Conservation (phyloP, 2,113 vertebrate species). For the Myrmecobius fasciatus region DNA sequence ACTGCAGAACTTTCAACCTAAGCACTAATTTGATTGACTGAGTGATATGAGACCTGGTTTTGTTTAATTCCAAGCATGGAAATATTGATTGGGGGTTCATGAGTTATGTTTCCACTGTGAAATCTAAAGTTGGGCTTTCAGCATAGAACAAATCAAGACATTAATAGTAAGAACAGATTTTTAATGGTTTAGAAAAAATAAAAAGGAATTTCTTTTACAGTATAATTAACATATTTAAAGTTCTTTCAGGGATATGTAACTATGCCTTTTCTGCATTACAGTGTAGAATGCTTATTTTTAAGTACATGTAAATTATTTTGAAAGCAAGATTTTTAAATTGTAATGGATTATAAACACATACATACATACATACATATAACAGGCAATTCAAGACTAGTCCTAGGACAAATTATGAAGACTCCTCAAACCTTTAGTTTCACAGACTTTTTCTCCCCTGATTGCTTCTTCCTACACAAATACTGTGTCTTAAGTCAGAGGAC, state of each 20-base stretch:
- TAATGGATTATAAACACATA: conserved; percentile 14
- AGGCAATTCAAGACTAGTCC: background rate
- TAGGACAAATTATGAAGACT: background rate
- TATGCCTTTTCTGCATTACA: background rate
- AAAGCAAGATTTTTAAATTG: background rate
- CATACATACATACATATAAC: background rate
- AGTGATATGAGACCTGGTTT: conserved; percentile 68
- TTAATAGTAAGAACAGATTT: conserved; percentile 54
- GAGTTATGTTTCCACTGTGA: conserved; percentile 69
- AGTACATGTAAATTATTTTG: background rate
- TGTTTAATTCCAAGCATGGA: conserved; percentile 53
- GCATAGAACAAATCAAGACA: conserved; percentile 78
- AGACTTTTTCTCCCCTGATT: background rate
- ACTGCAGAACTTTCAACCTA: conserved; percentile 62
- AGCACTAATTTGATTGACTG: conserved; percentile 67
- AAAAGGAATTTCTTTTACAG: background rate
- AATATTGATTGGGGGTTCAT: conserved; percentile 61
- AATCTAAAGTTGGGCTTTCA: conserved; percentile 72
- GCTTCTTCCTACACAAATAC: background rate
- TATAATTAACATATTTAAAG: background rate
- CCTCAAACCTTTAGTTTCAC: background rate
- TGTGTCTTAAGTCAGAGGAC: background rate
- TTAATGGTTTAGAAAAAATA: conserved; percentile 36
- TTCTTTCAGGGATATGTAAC: background rate
- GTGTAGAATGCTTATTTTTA: background rate